Evolutionary conservation across 2,797 vertebrate species (phyloP), one percentile per base, ranked within the genome.

Genomic region (Podargus strigoides): DNA sequence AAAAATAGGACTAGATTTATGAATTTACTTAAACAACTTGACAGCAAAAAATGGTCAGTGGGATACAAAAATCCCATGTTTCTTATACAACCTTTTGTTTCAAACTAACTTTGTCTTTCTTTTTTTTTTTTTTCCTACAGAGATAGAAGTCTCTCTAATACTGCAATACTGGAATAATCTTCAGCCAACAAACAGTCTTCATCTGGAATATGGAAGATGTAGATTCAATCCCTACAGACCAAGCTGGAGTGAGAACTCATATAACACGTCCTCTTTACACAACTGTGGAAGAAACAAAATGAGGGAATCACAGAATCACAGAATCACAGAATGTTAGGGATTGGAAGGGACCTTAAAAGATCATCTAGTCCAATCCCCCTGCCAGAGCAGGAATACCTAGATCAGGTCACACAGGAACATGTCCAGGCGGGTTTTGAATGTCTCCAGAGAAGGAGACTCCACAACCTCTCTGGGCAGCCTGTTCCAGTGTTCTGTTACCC

Each of bases 21-120:
- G 77, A 95, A 93, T 28, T 68, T 90, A 87, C 91, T 96, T 47
- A 94, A 94, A 95, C 86, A 9, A 72, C 47, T 86, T 94, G 64
- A 90, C 34, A 88, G 81, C 28, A 94, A 95, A 97, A 95, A 87
- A 94, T 96, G 88, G 88, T 95, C 95, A 93, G 56, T 81, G 52
- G 80, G 70, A 88, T 94, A 77, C 34, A 81, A 84, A 90, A 91
- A 76, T 46, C 27, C 20, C 17, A 34, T 7, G 23, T 49, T 74
- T 82, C 39, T 87, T 49, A 78, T 22, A 42, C 9, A 75, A 17
- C 8, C 26, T 80, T 85, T 78, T 69, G 34, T 90, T 84, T 88
- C 60, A 75, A 88, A 62, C 60, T 59, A 59, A 72, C 64, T 86
- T 91, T 77, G 46, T n/a, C n/a, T 46, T 4, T 52, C 77, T 75